A percentile compares a stretch with the other conserved stretches of the same genome.
Evolutionary conservation across 2,888 invertebrate species (phyloP).

Genomic region (Melolontha melolontha): DNA sequence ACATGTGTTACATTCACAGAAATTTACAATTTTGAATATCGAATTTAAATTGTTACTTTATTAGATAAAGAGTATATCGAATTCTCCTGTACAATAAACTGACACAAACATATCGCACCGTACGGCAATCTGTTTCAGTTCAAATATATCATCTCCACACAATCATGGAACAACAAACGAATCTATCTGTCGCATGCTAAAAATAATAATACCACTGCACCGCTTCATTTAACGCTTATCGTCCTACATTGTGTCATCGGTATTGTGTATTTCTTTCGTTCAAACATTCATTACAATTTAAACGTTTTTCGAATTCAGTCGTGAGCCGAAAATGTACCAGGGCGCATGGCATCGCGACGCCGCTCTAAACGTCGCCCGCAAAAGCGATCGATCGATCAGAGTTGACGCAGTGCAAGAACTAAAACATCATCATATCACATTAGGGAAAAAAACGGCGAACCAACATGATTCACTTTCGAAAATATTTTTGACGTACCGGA

Average conservation of each 20-base stretch:
- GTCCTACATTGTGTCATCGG: too few relatives aligned
- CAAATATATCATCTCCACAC: too few relatives aligned
- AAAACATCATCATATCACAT: conserved; percentile 6
- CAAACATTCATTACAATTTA: conserved; percentile 6
- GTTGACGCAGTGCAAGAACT: conserved; percentile 40
- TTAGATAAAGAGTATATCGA: too few relatives aligned
- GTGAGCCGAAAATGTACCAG: conserved; percentile 26
- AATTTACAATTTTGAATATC: too few relatives aligned
- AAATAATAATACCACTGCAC: conserved; percentile 1
- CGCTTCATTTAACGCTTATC: too few relatives aligned
- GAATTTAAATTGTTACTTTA: too few relatives aligned
- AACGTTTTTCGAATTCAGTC: conserved; percentile 32
- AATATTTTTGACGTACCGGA: conserved; percentile 20
- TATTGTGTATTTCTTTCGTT: not conserved
- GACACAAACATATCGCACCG: too few relatives aligned
- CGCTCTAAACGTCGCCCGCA: conserved; percentile 48
- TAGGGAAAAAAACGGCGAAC: not conserved
- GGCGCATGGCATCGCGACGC: conserved; percentile 58
- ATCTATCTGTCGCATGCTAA: not conserved
- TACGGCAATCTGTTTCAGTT: too few relatives aligned
- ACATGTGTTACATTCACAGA: too few relatives aligned
- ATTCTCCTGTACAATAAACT: too few relatives aligned
- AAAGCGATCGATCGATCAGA: conserved; percentile 50
- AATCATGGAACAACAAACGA: not conserved
- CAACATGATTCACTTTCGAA: conserved; percentile 30